Conservation (phyloP, 1,140 invertebrate species). For the Melipona quadrifasciata region DNA sequence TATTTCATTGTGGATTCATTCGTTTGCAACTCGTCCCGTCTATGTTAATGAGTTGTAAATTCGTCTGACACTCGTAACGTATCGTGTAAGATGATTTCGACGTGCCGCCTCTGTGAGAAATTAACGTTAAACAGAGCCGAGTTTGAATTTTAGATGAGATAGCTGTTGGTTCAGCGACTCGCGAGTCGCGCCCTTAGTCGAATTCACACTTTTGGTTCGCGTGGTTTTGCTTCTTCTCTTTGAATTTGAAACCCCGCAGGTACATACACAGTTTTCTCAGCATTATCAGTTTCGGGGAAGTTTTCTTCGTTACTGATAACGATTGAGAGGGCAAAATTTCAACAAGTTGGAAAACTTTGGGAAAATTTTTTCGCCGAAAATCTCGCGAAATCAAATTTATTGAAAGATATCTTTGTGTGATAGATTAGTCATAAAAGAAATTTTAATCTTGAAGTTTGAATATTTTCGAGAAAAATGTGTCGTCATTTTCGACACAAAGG, state of each 20-base stretch:
- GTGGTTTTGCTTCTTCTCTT: neutral
- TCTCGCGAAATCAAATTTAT: no score
- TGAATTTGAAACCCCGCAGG: neutral
- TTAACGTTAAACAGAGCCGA: neutral
- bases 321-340: no score
- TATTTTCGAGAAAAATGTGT: no score
- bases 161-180: neutral
- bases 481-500: no score
- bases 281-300: neutral
- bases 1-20: neutral
- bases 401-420: no score
- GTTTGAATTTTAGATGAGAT: slow-evolving; percentile 8
- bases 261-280: neutral
- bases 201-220: neutral
- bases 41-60: slow-evolving; percentile 1
- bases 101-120: neutral
- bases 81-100: neutral
- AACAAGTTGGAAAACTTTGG: no score
- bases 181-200: neutral
- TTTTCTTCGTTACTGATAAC: neutral
- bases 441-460: no score
- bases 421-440: no score
- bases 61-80: neutral
- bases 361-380: no score
- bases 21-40: neutral